A percentile compares a stretch with the other conserved stretches of the same genome.
Evolutionary conservation across 2,888 invertebrate genomes (phyloP).

Genomic region (Chloroclystis v-ata): DNA sequence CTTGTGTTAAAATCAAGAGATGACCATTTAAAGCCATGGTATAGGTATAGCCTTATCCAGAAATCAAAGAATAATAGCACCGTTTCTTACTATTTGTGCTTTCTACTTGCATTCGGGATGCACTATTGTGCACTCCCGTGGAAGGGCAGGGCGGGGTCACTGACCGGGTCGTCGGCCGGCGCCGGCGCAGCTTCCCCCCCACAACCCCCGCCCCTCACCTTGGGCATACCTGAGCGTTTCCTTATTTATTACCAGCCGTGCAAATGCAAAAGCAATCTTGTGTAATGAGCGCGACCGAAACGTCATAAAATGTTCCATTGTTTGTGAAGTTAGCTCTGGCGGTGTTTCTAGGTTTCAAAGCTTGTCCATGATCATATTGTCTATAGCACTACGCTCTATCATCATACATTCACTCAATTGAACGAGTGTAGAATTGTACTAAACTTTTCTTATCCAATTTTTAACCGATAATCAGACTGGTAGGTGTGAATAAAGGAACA

Average conservation of each 20-base stretch:
- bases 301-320: conserved; percentile 14
- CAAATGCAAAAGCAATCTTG: conserved; percentile 22
- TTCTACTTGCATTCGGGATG: conserved; percentile 19
- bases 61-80: no score
- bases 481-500: no score
- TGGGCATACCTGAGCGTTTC: conserved; percentile 32
- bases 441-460: no score
- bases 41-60: no score
- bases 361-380: not conserved
- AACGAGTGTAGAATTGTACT: no score
- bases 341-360: not conserved
- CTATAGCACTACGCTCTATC: no score
- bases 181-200: conserved; percentile 37
- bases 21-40: no score
- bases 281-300: conserved; percentile 16
- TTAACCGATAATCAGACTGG: no score
- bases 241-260: conserved; percentile 25
- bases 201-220: conserved; percentile 27
- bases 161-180: conserved; percentile 51
- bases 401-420: no score
- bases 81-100: not conserved
- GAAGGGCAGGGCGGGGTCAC: conserved; percentile 51
- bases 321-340: conserved; percentile 12
- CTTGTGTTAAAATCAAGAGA: no score
- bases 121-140: conserved; percentile 30